Evolutionary conservation across 2,888 invertebrate species (phyloP), one percentile per base, ranked within the genome.

Genomic region (Drosophila engyochracea): DNA sequence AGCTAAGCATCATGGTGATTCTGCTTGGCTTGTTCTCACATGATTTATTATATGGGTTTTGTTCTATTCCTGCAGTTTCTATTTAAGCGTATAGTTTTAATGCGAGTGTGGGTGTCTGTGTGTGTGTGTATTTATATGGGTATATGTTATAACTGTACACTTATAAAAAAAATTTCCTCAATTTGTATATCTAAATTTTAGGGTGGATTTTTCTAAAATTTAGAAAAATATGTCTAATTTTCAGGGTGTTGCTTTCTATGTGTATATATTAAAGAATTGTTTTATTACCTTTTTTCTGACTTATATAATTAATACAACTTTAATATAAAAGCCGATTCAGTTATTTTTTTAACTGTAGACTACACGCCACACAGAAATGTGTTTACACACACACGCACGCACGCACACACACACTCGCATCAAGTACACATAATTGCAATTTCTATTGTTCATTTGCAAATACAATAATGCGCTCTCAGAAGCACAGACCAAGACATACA

Each of bases 1-100:
- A 63, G 65, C 67, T 74, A 31, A 63, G 70, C 78, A 83, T 70
- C 76, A 76, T 75, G 81, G 74, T 81, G 81, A 67, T 89, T 83
- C 76, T 83, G 86, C 86, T 80, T 74, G 76, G 89, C 76, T 83
- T 87, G 87, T 78, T 79, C 69, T 76, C 76, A 78, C 80, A 87
- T 87, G 90, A 87, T 87, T 87, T 86, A 90, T 87, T 86, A 82
- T 82, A 90, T 90, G 77, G 84, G 81, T 70, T 85, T 90, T 89
- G 85, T 87, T 75, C 76, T 74, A 79, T 74, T 79, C 69, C 84
- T 82, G 76, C 79, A 74, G 67, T 58, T 69, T 70, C 85, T 63
- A 74, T 64, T 78, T 68, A 73, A 72, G 58, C 53, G 52, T 70
- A 59, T 52, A 47, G 28, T 33, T 22, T 31, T 51, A 53, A 51